These are phyloP conservation scores for Saccostrea cuccullata DNA, from an alignment of 1,140 invertebrate genomes.

Conservation along the genomic window DNA sequence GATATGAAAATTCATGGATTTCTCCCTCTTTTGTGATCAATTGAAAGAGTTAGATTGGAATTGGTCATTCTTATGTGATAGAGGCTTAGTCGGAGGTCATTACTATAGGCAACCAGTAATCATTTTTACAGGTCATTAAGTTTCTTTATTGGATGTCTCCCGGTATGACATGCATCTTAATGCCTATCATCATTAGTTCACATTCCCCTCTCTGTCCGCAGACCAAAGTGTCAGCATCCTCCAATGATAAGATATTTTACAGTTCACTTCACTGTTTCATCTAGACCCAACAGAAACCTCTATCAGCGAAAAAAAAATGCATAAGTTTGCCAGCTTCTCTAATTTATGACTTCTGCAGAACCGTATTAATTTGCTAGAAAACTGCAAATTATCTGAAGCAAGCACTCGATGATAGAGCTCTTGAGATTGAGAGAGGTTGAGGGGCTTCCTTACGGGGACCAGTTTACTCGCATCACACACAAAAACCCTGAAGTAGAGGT, in stretches of 20 bases:
- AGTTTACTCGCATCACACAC: not conserved
- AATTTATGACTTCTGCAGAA: slow-evolving; percentile 37
- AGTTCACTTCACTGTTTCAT: not conserved
- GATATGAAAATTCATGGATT: slow-evolving; percentile 31
- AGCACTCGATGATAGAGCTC: not conserved
- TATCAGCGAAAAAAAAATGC: not conserved
- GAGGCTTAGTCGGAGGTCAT: not conserved
- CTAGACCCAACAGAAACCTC: not conserved
- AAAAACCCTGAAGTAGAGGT: slow-evolving; percentile 28
- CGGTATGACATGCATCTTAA: slow-evolving; percentile 13
- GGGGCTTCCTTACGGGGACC: slow-evolving; percentile 15
- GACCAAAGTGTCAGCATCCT: slow-evolving; percentile 2
- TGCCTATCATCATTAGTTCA: slow-evolving; percentile 13
- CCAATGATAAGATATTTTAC: slow-evolving; percentile 17
- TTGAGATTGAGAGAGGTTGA: slow-evolving; percentile 11
- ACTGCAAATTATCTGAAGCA: slow-evolving; percentile 19
- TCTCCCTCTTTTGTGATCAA: slow-evolving; percentile 30
- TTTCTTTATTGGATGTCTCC: slow-evolving; percentile 28
- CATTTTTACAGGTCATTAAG: slow-evolving; percentile 36
- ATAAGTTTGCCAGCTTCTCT: slow-evolving; percentile 5
- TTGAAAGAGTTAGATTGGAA: slow-evolving; percentile 35
- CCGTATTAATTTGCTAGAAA: slow-evolving; percentile 21
- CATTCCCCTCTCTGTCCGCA: not conserved
- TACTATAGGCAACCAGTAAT: slow-evolving; percentile 22
- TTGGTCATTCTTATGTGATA: slow-evolving; percentile 25